Percentiles rank a stretch among this genome's conserved stretches.
These are phyloP conservation scores for Egretta garzetta DNA, from an alignment of 2,113 vertebrate genomes.

Conservation along the genomic window DNA sequence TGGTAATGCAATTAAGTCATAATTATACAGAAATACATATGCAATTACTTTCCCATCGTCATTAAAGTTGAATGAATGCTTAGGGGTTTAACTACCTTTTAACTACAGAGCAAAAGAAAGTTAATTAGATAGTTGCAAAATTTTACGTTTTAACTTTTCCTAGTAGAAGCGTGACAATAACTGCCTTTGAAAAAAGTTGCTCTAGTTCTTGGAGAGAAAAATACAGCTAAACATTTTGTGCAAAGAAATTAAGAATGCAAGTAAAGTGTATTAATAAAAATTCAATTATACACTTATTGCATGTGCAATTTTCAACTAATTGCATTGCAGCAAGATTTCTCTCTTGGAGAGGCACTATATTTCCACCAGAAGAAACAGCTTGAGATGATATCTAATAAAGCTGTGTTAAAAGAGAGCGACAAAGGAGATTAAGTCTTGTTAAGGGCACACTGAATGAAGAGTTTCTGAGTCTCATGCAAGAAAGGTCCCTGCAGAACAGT, in stretches of 20 bases:
- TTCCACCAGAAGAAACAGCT: not conserved
- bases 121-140: constrained; percentile 36
- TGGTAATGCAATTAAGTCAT: constrained; percentile 60
- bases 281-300: not conserved
- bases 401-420: not conserved
- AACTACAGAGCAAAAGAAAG: constrained; percentile 42
- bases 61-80: constrained; percentile 64
- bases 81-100: constrained; percentile 61
- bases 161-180: not conserved
- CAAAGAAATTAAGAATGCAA: not conserved
- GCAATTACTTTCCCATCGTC: constrained; percentile 52
- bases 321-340: not conserved
- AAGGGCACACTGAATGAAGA: not conserved
- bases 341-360: not conserved
- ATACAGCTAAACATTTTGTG: not conserved
- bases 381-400: not conserved
- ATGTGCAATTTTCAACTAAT: not conserved
- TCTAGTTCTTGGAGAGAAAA: not conserved
- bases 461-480: not conserved
- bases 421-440: not conserved
- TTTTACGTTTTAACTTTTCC: not conserved
- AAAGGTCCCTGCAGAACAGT: not conserved
- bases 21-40: constrained; percentile 63
- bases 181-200: not conserved
- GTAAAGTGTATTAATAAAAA: constrained; percentile 1